A percentile compares a stretch with the other conserved stretches of the same genome.
phyloP scores from a whole-genome alignment of 2,888 invertebrate species.

The Schizaphis graminum region DNA sequence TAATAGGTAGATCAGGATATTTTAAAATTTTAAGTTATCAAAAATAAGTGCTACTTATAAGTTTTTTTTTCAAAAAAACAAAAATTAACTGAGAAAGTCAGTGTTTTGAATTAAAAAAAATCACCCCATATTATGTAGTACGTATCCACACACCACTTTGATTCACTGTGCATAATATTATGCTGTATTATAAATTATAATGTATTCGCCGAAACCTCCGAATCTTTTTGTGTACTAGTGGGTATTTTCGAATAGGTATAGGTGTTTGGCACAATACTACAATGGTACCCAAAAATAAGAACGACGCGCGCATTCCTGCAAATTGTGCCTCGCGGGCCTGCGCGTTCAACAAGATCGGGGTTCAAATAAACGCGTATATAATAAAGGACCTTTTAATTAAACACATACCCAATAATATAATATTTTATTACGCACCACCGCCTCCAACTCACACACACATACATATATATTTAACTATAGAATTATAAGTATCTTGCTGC shows the following conservation, averaged over 20 bases:
- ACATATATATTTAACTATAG: background rate
- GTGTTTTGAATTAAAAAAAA: background rate
- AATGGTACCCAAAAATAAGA: background rate
- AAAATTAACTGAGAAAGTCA: background rate
- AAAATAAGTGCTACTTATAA: background rate
- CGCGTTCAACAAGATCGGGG: background rate
- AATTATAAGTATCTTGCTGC: background rate
- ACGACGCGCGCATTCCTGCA: background rate
- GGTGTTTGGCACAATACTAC: background rate
- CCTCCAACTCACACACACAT: background rate
- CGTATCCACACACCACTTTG: background rate
- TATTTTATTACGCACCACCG: slow-evolving; percentile 28
- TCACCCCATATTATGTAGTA: background rate
- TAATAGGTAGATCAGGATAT: background rate
- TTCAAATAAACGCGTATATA: background rate
- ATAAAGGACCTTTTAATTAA: slow-evolving; percentile 61
- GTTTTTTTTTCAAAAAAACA: background rate
- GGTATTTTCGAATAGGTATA: background rate
- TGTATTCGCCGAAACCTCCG: background rate
- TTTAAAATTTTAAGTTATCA: background rate
- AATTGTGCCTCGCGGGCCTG: background rate
- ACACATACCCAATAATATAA: slow-evolving; percentile 36
- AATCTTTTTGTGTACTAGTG: background rate
- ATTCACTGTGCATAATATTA: background rate
- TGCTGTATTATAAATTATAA: background rate